These are phyloP conservation scores for Mesorhabditis sp. DNA, from an alignment of 2,888 invertebrate genomes.

Conservation along the genomic window DNA sequence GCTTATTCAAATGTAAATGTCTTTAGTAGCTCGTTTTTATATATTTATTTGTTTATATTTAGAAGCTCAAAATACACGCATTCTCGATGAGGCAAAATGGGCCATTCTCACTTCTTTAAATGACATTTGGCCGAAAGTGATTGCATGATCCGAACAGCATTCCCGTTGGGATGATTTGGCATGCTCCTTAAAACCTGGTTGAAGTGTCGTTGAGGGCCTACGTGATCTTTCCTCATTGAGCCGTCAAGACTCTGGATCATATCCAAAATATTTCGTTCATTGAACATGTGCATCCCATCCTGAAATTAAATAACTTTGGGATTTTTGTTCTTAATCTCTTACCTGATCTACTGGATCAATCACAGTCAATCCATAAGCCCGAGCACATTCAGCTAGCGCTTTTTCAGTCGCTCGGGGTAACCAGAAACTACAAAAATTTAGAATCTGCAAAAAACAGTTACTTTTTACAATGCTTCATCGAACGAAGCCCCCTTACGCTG, in stretches of 20 bases:
- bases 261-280: too few species aligned
- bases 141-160: conserved; percentile 18
- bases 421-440: not conserved
- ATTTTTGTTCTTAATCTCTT: not conserved
- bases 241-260: too few species aligned
- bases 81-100: conserved; percentile 13
- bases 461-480: too few species aligned
- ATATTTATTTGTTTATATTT: not conserved
- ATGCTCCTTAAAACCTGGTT: too few species aligned
- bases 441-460: too few species aligned
- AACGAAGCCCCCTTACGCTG: too few species aligned
- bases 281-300: too few species aligned
- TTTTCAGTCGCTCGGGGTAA: not conserved
- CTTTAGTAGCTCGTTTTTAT: not conserved
- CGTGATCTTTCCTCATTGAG: too few species aligned
- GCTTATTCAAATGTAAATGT: too few species aligned
- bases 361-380: not conserved
- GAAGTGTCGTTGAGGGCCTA: too few species aligned
- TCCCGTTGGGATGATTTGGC: too few species aligned
- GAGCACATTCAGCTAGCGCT: not conserved
- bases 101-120: conserved; percentile 16
- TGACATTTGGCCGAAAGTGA: conserved; percentile 15
- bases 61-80: conserved; percentile 14
- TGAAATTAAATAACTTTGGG: not conserved
- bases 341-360: conserved; percentile 2